Evolutionary conservation across 1,140 invertebrate species (phyloP), one percentile per base, ranked within the genome.

Genomic region (Ditylenchus dipsaci): DNA sequence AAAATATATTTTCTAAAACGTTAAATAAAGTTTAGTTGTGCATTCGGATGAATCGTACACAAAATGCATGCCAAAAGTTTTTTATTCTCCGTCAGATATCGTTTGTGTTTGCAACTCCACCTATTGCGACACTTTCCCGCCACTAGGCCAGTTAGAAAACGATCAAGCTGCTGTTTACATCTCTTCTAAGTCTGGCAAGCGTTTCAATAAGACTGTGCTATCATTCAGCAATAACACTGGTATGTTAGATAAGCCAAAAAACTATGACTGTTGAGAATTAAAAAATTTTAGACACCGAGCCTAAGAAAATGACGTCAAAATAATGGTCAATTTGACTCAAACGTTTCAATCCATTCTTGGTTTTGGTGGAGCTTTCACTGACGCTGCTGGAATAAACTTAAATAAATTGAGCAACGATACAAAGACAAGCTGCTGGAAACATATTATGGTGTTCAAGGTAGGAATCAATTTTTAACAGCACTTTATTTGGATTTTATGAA

Each of bases 61-160:
- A 13, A n/a, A n/a, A 45, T 45, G 43, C n/a, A n/a, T n/a, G 11
- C 43, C 11, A n/a, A 45, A n/a, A n/a, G 43, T 45, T 45, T 45
- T 45, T n/a, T 13, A 45, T 45, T 13, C 11, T 45, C 11, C 11
- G 11, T 11, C 43, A 13, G 87, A 86, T 8, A 82, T 88, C 45
- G 90, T 93, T 0, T 95, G 92, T 80, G 90, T 92, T 9, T 94
- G 92, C 78, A 90, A 92, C 78, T 84, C 88, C 0, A 89, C 88
- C 0, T 90, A 91, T 80, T 95, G 92, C 81, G 92, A 94, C 81
- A 88, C 87, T 38, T 57, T 78, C 27, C 58, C 62, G 8, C 65
- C 71, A 7, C 42, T 78, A 3, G 68, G 78, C 1, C 58, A 62
- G 21, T 42, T 78, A 13, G 33, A 21, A 19, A 26, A 47, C 30